These are phyloP conservation scores for Phenganax stokvisi DNA, from an alignment of 92 coral and sea anemone species.

Conservation along the genomic window DNA sequence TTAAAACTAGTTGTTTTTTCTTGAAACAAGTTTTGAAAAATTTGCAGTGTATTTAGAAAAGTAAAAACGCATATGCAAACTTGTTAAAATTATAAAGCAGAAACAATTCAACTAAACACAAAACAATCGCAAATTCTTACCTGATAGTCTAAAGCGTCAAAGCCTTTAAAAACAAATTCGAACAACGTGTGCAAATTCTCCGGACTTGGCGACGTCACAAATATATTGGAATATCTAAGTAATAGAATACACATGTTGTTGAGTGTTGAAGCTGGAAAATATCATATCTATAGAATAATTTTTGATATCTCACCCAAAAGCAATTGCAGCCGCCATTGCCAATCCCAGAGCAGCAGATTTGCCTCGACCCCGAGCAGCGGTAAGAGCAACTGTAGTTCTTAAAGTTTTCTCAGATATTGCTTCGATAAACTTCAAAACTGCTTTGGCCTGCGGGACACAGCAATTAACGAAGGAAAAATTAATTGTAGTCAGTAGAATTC, in stretches of 20 bases:
- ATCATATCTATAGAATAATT: not conserved
- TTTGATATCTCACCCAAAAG: conserved; percentile 71
- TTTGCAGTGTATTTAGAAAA: too few relatives aligned
- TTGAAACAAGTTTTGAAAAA: too few relatives aligned
- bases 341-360: conserved; percentile 98
- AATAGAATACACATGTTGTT: not conserved
- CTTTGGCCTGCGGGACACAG: conserved; percentile 68
- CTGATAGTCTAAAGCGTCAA: conserved; percentile 95
- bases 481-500: not conserved
- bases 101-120: not conserved
- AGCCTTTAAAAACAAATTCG: conserved; percentile 98
- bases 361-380: conserved; percentile 97
- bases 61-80: not conserved
- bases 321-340: conserved; percentile 88
- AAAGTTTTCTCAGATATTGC: conserved; percentile 95
- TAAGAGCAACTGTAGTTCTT: conserved; percentile 83
- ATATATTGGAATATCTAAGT: conserved; percentile 76
- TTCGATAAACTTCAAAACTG: conserved; percentile 84
- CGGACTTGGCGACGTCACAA: conserved; percentile 98
- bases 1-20: too few relatives aligned
- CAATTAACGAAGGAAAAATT: not conserved
- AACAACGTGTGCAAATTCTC: conserved; percentile 91
- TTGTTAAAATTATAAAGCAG: not conserved
- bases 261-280: too few relatives aligned
- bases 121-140: conserved; percentile 38